Evolutionary conservation across 2,797 vertebrate species (phyloP).

Genomic region (Artibeus jamaicensis): DNA sequence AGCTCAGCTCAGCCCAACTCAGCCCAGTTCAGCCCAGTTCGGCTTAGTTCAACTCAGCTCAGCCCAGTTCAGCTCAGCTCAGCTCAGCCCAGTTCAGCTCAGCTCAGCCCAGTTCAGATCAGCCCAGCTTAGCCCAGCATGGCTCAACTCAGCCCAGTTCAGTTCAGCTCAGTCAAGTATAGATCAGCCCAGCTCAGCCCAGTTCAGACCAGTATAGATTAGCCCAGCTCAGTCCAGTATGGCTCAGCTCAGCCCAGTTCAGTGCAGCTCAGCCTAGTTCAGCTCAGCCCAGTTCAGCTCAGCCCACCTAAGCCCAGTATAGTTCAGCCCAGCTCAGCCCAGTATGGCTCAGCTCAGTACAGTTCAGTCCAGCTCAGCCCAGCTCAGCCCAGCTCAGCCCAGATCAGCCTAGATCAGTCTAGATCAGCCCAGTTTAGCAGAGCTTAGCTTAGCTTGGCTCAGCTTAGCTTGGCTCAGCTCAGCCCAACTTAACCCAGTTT

Average conservation of each 20-base stretch:
- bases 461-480: fast-evolving
- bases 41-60: fast-evolving
- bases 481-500: fast-evolving
- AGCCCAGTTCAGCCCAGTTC: fast-evolving
- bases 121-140: fast-evolving
- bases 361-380: fast-evolving
- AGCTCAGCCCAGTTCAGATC: fast-evolving
- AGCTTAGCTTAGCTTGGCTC: too few relatives aligned
- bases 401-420: fast-evolving
- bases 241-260: too few relatives aligned
- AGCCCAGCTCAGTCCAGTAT: fast-evolving
- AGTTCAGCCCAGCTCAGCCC: fast-evolving
- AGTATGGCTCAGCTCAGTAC: fast-evolving
- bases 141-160: fast-evolving
- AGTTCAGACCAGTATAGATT: fast-evolving
- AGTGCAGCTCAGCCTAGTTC: too few relatives aligned
- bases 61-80: fast-evolving
- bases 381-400: fast-evolving
- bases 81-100: fast-evolving
- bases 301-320: fast-evolving
- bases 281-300: fast-evolving
- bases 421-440: too few relatives aligned
- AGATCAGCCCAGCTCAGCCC: fast-evolving
- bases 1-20: fast-evolving
- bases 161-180: fast-evolving